Percentiles rank a stretch among this genome's conserved stretches.
Evolutionary conservation across 1,140 invertebrate species (phyloP).

Genomic region (Lethocerus indicus): DNA sequence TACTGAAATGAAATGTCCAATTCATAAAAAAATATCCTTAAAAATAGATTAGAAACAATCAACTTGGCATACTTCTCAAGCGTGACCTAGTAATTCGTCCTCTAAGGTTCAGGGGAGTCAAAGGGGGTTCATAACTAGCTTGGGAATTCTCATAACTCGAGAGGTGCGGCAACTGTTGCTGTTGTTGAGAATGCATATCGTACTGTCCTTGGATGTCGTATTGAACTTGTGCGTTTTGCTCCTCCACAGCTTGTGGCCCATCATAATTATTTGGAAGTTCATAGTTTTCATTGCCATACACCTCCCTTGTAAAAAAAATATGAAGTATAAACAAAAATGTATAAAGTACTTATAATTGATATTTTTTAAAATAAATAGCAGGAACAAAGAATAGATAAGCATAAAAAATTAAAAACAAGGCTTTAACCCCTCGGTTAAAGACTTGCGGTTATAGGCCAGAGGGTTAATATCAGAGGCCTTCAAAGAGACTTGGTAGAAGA

Average conservation of each 20-base stretch:
- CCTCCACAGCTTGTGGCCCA: background rate
- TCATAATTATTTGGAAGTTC: conserved; percentile 2
- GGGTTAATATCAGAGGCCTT: no score
- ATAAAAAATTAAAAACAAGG: no score
- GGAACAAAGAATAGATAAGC: no score
- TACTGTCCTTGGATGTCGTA: conserved; percentile 13
- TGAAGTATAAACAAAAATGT: no score
- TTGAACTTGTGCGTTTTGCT: conserved; percentile 14
- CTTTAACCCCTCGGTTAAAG: no score
- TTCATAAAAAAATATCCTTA: background rate
- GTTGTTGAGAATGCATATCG: background rate
- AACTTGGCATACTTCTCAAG: conserved; percentile 23
- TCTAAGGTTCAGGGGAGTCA: conserved; percentile 25
- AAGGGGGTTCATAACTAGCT: conserved; percentile 27
- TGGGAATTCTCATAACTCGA: conserved; percentile 22
- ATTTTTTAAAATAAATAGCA: no score
- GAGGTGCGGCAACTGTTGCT: background rate
- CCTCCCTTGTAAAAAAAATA: no score
- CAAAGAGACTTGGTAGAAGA: no score
- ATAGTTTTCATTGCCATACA: conserved; percentile 1
- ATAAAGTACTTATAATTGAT: no score
- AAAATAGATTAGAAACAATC: background rate
- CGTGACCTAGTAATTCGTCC: conserved; percentile 32
- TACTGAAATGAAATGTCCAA: no score
- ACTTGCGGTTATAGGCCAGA: no score